Percentiles rank a stretch among this genome's conserved stretches.
Conservation (phyloP, 2,888 invertebrate genomes). For the Crematogaster levior region DNA sequence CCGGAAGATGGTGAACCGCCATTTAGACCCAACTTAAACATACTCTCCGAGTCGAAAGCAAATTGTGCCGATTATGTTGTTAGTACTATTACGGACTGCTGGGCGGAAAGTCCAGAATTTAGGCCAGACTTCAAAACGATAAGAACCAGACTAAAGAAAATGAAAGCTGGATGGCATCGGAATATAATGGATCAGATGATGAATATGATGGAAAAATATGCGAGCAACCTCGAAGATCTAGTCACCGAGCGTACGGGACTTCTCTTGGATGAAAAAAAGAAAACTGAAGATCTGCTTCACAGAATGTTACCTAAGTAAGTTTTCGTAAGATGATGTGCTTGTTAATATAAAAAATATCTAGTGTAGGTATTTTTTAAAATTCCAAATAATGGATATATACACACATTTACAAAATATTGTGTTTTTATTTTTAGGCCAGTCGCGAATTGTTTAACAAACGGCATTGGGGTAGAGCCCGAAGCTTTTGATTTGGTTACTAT, state of each 20-base stretch:
- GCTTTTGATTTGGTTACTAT: conserved; percentile 97
- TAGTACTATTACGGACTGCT: conserved; percentile 94
- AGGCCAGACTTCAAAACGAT: conserved; percentile 95
- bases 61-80: conserved; percentile 94
- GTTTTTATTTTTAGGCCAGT: conserved; percentile 89
- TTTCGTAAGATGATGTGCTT: neutral
- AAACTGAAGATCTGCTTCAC: conserved; percentile 96
- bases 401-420: neutral
- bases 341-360: neutral
- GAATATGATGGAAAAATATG: conserved; percentile 99
- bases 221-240: conserved; percentile 97
- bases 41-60: conserved; percentile 90
- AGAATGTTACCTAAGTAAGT: conserved; percentile 96
- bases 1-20: conserved; percentile 90
- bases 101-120: conserved; percentile 93
- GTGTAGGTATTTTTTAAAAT: neutral
- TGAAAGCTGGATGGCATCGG: conserved; percentile 95
- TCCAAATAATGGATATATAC: neutral
- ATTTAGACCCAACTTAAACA: conserved; percentile 92
- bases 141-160: conserved; percentile 93
- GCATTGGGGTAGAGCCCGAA: conserved; percentile 96
- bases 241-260: conserved; percentile 96
- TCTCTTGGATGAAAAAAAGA: conserved; percentile 96
- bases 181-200: conserved; percentile 99
- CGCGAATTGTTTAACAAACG: conserved; percentile 94